phyloP scores from a whole-genome alignment of 1,140 invertebrate species.

The Hyposmocoma kahamanoa region DNA sequence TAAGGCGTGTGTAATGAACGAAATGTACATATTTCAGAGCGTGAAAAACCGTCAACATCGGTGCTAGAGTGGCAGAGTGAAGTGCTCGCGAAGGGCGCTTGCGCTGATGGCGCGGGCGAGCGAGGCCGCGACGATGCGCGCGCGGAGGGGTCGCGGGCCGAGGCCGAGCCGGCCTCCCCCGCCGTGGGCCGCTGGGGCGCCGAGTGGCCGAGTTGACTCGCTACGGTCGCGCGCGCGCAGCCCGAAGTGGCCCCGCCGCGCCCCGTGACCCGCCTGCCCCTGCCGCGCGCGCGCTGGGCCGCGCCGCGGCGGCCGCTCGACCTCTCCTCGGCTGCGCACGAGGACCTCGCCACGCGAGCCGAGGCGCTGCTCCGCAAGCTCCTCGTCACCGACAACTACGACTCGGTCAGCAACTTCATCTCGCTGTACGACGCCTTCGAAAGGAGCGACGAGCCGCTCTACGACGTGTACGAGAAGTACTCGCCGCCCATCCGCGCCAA shows the following conservation, averaged over 20 bases:
- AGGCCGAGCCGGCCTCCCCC: constrained; percentile 75
- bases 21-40: constrained; percentile 75
- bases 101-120: constrained; percentile 61
- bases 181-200: constrained; percentile 88
- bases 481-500: constrained; percentile 83
- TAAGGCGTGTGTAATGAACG: too few species aligned
- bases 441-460: constrained; percentile 37
- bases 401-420: constrained; percentile 89
- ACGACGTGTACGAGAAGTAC: constrained; percentile 71
- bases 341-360: constrained; percentile 79
- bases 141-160: constrained; percentile 29
- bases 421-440: constrained; percentile 84
- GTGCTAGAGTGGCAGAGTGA: constrained; percentile 73
- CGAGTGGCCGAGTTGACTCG: constrained; percentile 96
- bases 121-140: constrained; percentile 54
- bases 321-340: constrained; percentile 78
- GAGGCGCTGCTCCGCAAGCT: constrained; percentile 85
- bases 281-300: constrained; percentile 75
- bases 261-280: constrained; percentile 70
- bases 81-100: constrained; percentile 60
- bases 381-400: constrained; percentile 86
- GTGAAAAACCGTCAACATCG: constrained; percentile 77
- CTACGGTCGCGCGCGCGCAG: constrained; percentile 74
- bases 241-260: constrained; percentile 53
- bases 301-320: constrained; percentile 77